Evolutionary conservation across 2,113 vertebrate genomes (phyloP).

Genomic region (Nerophis lumbriciformis): DNA sequence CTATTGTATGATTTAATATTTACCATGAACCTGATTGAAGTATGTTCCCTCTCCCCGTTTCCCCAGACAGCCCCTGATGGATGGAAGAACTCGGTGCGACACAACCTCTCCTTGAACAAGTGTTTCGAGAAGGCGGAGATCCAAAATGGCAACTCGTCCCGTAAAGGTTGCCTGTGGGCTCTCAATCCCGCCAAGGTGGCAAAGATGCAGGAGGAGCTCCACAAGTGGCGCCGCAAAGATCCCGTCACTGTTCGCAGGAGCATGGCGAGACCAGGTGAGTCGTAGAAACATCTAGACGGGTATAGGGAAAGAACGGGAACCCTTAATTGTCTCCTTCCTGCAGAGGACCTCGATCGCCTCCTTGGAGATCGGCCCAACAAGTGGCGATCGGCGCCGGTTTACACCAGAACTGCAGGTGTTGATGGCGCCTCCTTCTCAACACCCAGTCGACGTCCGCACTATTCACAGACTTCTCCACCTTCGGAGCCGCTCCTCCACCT

Average conservation of each 20-base stretch:
- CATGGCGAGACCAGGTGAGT: conserved; percentile 92
- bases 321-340: not conserved
- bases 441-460: conserved; percentile 50
- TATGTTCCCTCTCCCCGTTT: not conserved
- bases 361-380: conserved; percentile 82
- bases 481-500: conserved; percentile 55
- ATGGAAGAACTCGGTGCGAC: conserved; percentile 98
- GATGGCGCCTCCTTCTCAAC: conserved; percentile 48
- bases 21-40: not conserved
- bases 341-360: conserved; percentile 88
- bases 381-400: conserved; percentile 58
- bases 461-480: conserved; percentile 35
- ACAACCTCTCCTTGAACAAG: conserved; percentile 97
- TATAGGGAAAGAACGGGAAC: not conserved
- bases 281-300: accelerated
- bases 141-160: conserved; percentile 83
- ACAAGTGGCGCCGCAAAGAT: conserved; percentile 97
- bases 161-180: conserved; percentile 95
- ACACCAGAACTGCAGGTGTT: conserved; percentile 43
- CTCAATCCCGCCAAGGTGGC: conserved; percentile 93
- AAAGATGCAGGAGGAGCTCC: conserved; percentile 97
- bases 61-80: conserved; percentile 92
- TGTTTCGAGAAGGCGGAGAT: conserved; percentile 98
- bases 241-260: conserved; percentile 88
- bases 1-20: no score